phyloP scores from a whole-genome alignment of 2,888 invertebrate species.

The Galerucella nymphaeae region DNA sequence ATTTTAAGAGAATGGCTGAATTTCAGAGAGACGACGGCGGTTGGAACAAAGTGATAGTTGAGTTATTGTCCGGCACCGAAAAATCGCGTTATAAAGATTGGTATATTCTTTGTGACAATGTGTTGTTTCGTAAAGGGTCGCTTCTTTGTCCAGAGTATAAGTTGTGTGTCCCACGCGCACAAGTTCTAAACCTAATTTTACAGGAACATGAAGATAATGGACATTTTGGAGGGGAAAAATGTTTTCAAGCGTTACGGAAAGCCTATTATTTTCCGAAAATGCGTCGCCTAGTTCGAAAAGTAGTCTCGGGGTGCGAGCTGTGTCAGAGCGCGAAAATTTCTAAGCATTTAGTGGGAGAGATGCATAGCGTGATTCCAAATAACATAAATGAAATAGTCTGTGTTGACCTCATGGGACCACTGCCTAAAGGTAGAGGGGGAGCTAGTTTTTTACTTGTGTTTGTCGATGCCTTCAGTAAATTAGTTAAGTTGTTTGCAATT shows the following conservation, averaged over 20 bases:
- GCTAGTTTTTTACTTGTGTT: slow-evolving; percentile 19
- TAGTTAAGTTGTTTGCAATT: slow-evolving; percentile 18
- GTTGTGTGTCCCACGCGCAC: slow-evolving; percentile 16
- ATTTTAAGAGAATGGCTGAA: not conserved
- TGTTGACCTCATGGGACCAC: slow-evolving; percentile 33
- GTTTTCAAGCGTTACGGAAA: not conserved
- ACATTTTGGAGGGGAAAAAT: slow-evolving; percentile 33
- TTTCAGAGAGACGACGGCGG: not conserved
- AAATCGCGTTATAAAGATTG: not conserved
- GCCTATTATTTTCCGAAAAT: slow-evolving; percentile 28
- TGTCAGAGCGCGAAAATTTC: slow-evolving; percentile 28
- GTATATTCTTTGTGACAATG: slow-evolving; percentile 15
- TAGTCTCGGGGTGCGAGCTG: slow-evolving; percentile 20
- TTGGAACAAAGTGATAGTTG: not conserved
- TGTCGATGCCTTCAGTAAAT: slow-evolving; percentile 31
- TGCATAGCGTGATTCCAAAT: slow-evolving; percentile 10
- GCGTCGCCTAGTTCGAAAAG: slow-evolving; percentile 15
- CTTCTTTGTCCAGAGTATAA: not conserved
- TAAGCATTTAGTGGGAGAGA: slow-evolving; percentile 5
- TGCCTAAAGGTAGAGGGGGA: slow-evolving; percentile 22
- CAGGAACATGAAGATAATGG: slow-evolving; percentile 27
- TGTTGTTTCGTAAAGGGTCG: slow-evolving; percentile 13
- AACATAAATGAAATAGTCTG: slow-evolving; percentile 12
- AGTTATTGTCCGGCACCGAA: not conserved
- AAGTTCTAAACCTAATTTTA: not conserved